Evolutionary conservation across 92 coral and sea anemone genomes (phyloP).

Genomic region (Parazoanthus atlanticus): DNA sequence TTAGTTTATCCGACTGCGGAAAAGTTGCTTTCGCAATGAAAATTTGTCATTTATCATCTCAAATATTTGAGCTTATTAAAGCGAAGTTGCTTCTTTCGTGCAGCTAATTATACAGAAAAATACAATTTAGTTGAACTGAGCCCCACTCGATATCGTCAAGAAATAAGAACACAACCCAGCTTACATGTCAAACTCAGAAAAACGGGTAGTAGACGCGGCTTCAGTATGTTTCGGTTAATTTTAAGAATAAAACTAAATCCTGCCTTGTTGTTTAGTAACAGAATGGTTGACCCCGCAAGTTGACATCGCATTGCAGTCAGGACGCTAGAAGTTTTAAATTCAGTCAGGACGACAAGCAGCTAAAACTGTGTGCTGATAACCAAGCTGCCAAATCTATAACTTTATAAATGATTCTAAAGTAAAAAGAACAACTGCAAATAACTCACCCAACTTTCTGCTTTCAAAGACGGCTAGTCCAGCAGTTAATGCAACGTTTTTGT

Average conservation of each 20-base stretch:
- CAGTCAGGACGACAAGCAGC: neutral
- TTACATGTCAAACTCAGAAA: neutral
- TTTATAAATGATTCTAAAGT: too few relatives aligned
- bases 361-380: neutral
- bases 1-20: neutral
- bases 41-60: neutral
- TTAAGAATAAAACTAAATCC: too few relatives aligned
- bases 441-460: neutral
- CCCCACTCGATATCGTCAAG: neutral
- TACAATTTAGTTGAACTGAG: neutral
- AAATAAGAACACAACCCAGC: neutral
- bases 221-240: neutral
- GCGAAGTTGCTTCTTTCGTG: constrained; percentile 1
- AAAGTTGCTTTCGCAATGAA: neutral
- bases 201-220: too few relatives aligned
- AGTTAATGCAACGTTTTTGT: neutral
- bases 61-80: neutral
- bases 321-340: too few relatives aligned
- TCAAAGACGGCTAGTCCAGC: neutral
- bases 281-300: neutral
- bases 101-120: neutral
- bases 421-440: neutral
- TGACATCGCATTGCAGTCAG: neutral
- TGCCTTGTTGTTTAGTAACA: neutral
- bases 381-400: neutral